Conservation (phyloP, 2,113 vertebrate genomes). For the Microcebus griseorufus region DNA sequence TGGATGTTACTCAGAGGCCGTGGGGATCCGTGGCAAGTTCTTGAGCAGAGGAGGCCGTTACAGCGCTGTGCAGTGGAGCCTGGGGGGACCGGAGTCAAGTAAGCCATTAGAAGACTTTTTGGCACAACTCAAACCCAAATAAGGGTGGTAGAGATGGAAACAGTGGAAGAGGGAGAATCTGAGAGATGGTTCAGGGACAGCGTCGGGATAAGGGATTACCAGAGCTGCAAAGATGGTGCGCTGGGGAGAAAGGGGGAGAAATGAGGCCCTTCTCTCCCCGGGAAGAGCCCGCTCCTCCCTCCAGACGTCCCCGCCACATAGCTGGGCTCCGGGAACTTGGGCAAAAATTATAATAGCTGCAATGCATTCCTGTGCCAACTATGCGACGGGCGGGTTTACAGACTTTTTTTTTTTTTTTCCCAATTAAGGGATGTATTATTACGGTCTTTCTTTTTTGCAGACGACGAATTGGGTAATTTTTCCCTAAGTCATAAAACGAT, state of each 20-base stretch:
- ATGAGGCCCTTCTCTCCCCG: background rate
- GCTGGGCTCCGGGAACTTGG: background rate
- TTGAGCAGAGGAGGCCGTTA: background rate
- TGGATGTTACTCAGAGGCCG: background rate
- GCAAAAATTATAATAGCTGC: background rate
- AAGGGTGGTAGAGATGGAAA: background rate
- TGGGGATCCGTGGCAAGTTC: background rate
- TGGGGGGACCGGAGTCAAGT: background rate
- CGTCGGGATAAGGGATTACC: background rate
- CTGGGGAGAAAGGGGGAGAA: background rate
- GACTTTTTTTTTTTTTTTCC: background rate
- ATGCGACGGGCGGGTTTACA: background rate
- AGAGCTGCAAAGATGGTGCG: background rate
- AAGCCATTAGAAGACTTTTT: background rate
- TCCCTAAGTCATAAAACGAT: background rate
- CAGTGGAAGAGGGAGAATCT: background rate
- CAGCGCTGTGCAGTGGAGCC: background rate
- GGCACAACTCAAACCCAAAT: background rate
- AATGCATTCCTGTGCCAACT: background rate
- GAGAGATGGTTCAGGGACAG: background rate
- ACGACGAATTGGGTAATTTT: background rate
- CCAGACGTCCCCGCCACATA: background rate
- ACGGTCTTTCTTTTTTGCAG: background rate
- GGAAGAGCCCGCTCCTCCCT: background rate
- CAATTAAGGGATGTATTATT: background rate